Base-by-base conservation (phyloP, 2,113 vertebrate genomes). In the Saccopteryx leptura region DNA sequence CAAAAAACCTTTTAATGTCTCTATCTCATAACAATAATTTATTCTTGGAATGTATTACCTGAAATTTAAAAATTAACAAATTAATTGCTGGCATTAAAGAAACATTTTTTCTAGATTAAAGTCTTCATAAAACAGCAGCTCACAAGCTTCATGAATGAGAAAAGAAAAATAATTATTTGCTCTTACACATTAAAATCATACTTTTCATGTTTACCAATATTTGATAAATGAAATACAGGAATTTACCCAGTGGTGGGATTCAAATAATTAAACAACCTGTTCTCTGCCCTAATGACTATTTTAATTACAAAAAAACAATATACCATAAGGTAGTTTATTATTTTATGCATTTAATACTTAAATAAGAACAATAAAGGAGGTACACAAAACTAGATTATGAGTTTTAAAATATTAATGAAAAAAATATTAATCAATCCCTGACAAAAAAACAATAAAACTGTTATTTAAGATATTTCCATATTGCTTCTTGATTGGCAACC, bases 41-140 rank as follows among this genome's bases (percentile, higher is more conserved):
- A 79, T 83, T 71, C 24, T 58, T 74, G 18, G 23, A 58, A 83
- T 76, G 2, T 52, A 17, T 90, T 78, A 60, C 28, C 17, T 81
- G 15, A 88, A 75, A 93, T 71, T 81, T 69, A 94, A 75, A 88
- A 80, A 92, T 58, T 48, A 94, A 83, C 2, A 58, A 92, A 54
- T 84, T 75, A 83, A 76, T n/a, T 88, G 9, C n/a, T 94, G 3
- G 7, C 66, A 88, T 84, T 28, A 31, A 94, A 88, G 39, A 76
- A 72, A 78, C 4, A 28, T n/a, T 63, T 95, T 56, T 75, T 87
- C 14, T 33, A 78, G 28, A 82, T 94, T 58, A 74, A 95, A 88
- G 15, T 74, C 90, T 90, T 90, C 54, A n/a, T 81, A 83, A 65
- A 76, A 74, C 23, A 91, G n/a, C 33, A 82, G n/a, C 48, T 12